Evolutionary conservation across 2,797 vertebrate genomes (phyloP), one percentile per base, ranked within the genome.

Genomic region (Sus cebifrons): DNA sequence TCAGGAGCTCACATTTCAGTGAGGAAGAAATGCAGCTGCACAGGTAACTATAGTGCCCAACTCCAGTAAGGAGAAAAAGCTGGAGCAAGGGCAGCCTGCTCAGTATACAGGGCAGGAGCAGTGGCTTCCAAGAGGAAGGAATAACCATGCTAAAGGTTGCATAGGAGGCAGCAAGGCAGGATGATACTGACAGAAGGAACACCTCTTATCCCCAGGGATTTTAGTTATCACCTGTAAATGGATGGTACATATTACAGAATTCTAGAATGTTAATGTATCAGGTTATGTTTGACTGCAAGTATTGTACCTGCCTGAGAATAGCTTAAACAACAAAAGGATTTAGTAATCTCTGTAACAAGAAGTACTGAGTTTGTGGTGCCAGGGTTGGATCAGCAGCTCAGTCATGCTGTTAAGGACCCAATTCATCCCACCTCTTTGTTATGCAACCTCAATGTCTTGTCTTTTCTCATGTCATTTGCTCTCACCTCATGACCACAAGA

Each of bases 81-180:
- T 36, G 1, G 6, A 62, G 4, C 27, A 68, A 82, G 29, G 54
- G 36, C 14, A 16, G 12, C 14, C 32, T 68, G 12, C 32, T 16
- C 54, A 13, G 9, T 12, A 15, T 12, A 64, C 32, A 29, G 21
- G 18, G 17, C 3, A 3, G 1, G 21, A 4, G 8, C 5, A 3
- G 2, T 13, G 5, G 32, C 49, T 27, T 54, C 79, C 17, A 10
- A 3, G 23, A 86, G n/a, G 27, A 64, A 58, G 49, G 18, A 49
- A 4, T 13, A 16, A 17, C 58, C 68, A 5, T 67, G 23, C 58
- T 68, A 52, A 89, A 67, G 40, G 13, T 56, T 17, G 6, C 10
- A 13, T 16, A 32, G 15, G 36, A 36, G 68, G 13, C 12, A 13
- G 14, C 56, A 73, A 77, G 32, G 58, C 25, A 62, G 60, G 36